Base-by-base conservation (phyloP, 37 sponge, comb jelly and placozoan genomes). In the Hexactinellida sp. region DNA sequence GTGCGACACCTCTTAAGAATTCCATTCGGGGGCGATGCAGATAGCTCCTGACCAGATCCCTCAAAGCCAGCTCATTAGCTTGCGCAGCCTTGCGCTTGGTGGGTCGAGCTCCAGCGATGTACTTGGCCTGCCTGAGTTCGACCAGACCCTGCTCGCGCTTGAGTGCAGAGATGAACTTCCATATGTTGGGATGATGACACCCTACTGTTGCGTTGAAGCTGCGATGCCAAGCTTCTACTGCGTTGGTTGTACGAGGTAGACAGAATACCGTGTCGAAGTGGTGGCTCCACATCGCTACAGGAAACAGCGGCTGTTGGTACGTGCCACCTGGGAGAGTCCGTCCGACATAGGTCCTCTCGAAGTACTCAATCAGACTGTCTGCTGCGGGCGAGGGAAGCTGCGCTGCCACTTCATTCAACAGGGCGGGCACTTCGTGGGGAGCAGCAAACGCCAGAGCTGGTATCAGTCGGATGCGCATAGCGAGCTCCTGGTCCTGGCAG, bases 221-320 rank as follows among this genome's bases (percentile, higher is more conserved):
- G 76, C 76, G 76, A 28, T 63, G 76, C 76, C 76, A 63, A n/a
- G 25, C 76, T 28, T 63, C 76, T n/a, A 63, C 76, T 7, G 76
- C 21, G 30, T 63, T 63, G 28, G 76, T 63, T 63, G 76, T 63
- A 10, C 76, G 76, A 28, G 76, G 76, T 3, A 63, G 21, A 3
- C 76, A 7, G 25, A 63, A n/a, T 5, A 23, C 32, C 76, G 76
- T 63, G 76, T 28, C 76, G 30, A 63, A 32, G 76, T 63, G 76
- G 76, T 63, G 5, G 76, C 13, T 63, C 76, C 76, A 63, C 30
- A 63, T 23, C 32, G 3, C 32, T 7, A 63, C 13, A 25, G 76
- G 76, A 28, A 32, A 63, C 76, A 28, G 5, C 30, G 76, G 32
- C 76, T 23, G 32, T n/a, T 32, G 1, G 34, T 63, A 63, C 5